Base-by-base conservation (phyloP, 2,797 vertebrate species). In the Lateolabrax maculatus region DNA sequence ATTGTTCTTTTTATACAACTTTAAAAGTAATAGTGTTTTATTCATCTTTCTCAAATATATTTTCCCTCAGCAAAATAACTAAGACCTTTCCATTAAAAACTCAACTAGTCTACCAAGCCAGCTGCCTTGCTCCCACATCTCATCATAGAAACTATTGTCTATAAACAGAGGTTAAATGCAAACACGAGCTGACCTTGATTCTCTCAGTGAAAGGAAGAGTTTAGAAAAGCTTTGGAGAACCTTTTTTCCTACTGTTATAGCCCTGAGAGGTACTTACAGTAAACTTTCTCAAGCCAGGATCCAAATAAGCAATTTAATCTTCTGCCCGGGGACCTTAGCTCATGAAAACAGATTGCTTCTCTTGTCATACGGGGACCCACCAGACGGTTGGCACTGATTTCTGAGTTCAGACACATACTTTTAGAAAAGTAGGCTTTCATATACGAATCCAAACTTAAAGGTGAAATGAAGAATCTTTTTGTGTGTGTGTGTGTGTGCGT, bases 241-340 rank as follows among this genome's bases (percentile, higher is more conserved):
- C 64, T 75, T 71, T 49, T 75, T 77, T n/a, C 44, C 34, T 13
- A 5, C 62, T 65, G 25, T 52, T 53, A 44, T n/a, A 63, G 56
- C 76, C 73, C 80, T 86, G 79, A 77, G 60, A 87, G 71, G 49
- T 75, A 75, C 71, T 89, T 86, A 84, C 71, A 79, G 73, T 78
- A 84, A 85, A 90, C 72, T 85, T 86, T 86, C 75, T 74, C 65
- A 86, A 84, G 52, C 75, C 51, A 51, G 74, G 77, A 90, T 87
- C 87, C 85, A 87, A 87, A 90, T 77, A 86, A 88, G 86, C 76
- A 79, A 87, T 88, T 91, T 89, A 89, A 90, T 92, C 81, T 87
- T 36, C 69, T 86, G 85, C 90, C 80, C 48, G 3, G 34, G 71
- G 85, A 84, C 72, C 29, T 25, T 29, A 76, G 77, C 79, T 90